These are phyloP conservation scores for Autographa pulchrina DNA, from an alignment of 2,888 invertebrate genomes.

Conservation along the genomic window DNA sequence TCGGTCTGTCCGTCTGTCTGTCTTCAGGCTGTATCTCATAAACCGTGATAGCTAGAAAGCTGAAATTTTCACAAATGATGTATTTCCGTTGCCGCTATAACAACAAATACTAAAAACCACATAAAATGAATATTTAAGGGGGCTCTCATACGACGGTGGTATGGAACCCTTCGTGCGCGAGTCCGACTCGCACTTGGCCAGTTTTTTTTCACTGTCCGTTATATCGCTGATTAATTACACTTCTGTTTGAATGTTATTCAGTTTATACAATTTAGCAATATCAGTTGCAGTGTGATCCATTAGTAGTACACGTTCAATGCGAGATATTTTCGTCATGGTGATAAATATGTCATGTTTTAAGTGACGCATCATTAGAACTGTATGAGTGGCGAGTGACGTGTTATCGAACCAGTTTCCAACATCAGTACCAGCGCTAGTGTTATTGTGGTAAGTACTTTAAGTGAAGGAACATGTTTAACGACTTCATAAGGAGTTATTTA, in stretches of 20 bases:
- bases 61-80: too few species aligned
- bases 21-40: too few species aligned
- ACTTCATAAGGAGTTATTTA: conserved; percentile 45
- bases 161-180: too few species aligned
- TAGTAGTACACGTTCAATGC: conserved; percentile 1
- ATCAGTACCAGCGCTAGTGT: conserved; percentile 31
- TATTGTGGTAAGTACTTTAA: conserved; percentile 18
- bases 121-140: too few species aligned
- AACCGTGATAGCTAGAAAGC: too few species aligned
- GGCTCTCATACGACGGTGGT: too few species aligned
- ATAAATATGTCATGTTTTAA: background rate
- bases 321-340: background rate
- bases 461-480: conserved; percentile 30
- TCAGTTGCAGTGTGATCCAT: conserved; percentile 4
- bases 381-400: conserved; percentile 7
- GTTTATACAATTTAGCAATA: background rate
- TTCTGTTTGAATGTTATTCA: background rate
- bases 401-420: conserved; percentile 20
- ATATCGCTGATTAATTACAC: background rate
- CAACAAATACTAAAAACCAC: too few species aligned
- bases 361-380: background rate
- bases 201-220: background rate
- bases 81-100: too few species aligned
- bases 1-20: too few species aligned
- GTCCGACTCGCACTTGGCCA: too few species aligned